Conservation (phyloP, 2,888 invertebrate genomes). For the Dyspetes luteomarginatus region DNA sequence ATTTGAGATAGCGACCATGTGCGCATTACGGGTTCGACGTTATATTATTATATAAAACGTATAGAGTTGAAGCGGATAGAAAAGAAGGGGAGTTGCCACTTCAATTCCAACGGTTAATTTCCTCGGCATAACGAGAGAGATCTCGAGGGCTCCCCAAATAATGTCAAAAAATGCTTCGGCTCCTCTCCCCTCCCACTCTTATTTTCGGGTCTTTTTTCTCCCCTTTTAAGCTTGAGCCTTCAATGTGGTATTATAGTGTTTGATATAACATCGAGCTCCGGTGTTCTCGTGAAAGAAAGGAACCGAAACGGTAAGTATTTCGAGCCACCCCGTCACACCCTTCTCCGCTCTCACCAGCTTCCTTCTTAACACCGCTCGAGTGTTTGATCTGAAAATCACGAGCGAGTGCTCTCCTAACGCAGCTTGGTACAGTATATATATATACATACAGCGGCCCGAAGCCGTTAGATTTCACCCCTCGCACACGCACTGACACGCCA, state of each 20-base stretch:
- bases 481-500: slow-evolving; percentile 37
- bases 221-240: not conserved
- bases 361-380: slow-evolving; percentile 75
- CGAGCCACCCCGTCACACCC: slow-evolving; percentile 7
- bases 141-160: slow-evolving; percentile 75
- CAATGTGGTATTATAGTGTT: slow-evolving; percentile 13
- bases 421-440: slow-evolving; percentile 4
- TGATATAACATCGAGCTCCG: slow-evolving; percentile 28
- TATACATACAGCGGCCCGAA: slow-evolving; percentile 58
- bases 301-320: slow-evolving; percentile 19
- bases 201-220: slow-evolving; percentile 25
- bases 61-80: slow-evolving; percentile 32
- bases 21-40: not conserved
- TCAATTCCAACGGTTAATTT: slow-evolving; percentile 73
- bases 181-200: slow-evolving; percentile 34
- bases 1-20: too few relatives aligned
- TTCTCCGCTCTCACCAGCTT: slow-evolving; percentile 68
- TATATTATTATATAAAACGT: slow-evolving; percentile 2
- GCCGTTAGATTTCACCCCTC: slow-evolving; percentile 74
- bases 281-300: slow-evolving; percentile 1
- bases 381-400: slow-evolving; percentile 78
- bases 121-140: slow-evolving; percentile 64
- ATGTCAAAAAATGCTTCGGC: slow-evolving; percentile 70
- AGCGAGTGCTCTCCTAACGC: slow-evolving; percentile 56
- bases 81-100: slow-evolving; percentile 56